Percentiles rank a stretch among this genome's conserved stretches.
These are phyloP conservation scores for Littorina saxatilis DNA, from an alignment of 1,140 invertebrate genomes.

Conservation along the genomic window DNA sequence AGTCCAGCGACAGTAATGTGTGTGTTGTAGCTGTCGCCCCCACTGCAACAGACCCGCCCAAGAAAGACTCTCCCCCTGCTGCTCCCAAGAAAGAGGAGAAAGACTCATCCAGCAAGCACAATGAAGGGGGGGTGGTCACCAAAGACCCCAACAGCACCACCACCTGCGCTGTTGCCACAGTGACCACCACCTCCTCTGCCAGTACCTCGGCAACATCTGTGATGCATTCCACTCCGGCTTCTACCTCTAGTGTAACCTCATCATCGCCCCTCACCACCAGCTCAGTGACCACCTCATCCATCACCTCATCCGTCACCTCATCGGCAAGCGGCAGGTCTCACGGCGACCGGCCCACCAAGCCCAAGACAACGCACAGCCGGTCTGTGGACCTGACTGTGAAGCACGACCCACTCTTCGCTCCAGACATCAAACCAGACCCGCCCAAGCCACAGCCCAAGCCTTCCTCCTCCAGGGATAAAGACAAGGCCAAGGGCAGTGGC, in stretches of 20 bases:
- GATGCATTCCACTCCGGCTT: slow-evolving; percentile 28
- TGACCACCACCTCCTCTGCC: not conserved
- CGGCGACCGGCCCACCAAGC: slow-evolving; percentile 27
- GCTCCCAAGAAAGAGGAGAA: not conserved
- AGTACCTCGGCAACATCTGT: slow-evolving; percentile 13
- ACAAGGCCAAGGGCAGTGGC: not conserved
- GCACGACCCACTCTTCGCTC: slow-evolving; percentile 45
- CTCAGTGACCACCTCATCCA: not conserved
- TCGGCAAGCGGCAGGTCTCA: slow-evolving; percentile 30
- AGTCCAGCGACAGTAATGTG: not conserved
- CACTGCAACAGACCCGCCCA: not conserved
- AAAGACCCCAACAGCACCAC: too few species aligned
- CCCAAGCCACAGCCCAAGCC: slow-evolving; percentile 19
- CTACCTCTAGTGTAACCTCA: slow-evolving; percentile 19
- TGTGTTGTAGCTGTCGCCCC: slow-evolving; percentile 1
- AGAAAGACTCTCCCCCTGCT: not conserved
- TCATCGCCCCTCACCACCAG: slow-evolving; percentile 9
- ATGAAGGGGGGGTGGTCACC: too few species aligned
- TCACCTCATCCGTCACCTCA: slow-evolving; percentile 25
- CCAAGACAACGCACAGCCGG: slow-evolving; percentile 45
- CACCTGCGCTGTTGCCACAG: too few species aligned
- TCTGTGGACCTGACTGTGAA: slow-evolving; percentile 38
- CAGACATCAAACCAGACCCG: slow-evolving; percentile 43
- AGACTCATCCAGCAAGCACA: too few species aligned
- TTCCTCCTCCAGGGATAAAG: slow-evolving; percentile 16